Evolutionary conservation across 2,888 invertebrate species (phyloP), one percentile per base, ranked within the genome.

Genomic region (Proisotoma minuta): DNA sequence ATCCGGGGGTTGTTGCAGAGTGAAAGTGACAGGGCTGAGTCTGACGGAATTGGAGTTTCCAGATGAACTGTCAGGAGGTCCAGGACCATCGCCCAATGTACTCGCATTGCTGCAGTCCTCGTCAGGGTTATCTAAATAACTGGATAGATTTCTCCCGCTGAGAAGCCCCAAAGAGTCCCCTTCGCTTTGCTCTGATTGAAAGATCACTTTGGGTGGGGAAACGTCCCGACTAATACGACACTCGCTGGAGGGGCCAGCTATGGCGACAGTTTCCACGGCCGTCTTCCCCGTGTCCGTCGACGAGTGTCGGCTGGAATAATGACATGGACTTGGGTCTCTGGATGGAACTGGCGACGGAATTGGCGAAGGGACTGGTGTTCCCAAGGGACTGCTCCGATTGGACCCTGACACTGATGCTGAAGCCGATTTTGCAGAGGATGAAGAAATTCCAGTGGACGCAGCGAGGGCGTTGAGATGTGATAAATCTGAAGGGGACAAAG

Each of bases 401-500:
- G 68, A 68, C 57, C 64, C 65, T 24, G 65, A 69, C 58, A 67
- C 72, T 18, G 68, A 66, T 22, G 62, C 59, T 60, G 70, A 62
- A 53, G 64, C 61, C 51, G 66, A 65, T 49, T 64, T 57, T 22
- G 66, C 62, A 62, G 60, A 40, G 22, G 58, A 50, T 27, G 56
- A 29, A 60, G 58, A 40, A 63, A 59, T 39, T 56, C 62, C 65
- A 50, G 63, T 63, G 29, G 68, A 68, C 40, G 67, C 70, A 28
- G 71, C 74, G 47, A 73, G 67, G 40, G 71, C 69, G 59, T 59
- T 70, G 65, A 74, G 65, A 57, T 72, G 72, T 40, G 70, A 68
- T 62, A 74, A 63, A 65, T 74, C 75, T n/a, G 76, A 73, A 4
- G 73, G 71, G 23, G 75, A 74, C 57, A 76, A 62, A 22, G 76